These are phyloP conservation scores for Drosophila parabipectinata DNA, from an alignment of 1,140 invertebrate genomes.

Conservation along the genomic window DNA sequence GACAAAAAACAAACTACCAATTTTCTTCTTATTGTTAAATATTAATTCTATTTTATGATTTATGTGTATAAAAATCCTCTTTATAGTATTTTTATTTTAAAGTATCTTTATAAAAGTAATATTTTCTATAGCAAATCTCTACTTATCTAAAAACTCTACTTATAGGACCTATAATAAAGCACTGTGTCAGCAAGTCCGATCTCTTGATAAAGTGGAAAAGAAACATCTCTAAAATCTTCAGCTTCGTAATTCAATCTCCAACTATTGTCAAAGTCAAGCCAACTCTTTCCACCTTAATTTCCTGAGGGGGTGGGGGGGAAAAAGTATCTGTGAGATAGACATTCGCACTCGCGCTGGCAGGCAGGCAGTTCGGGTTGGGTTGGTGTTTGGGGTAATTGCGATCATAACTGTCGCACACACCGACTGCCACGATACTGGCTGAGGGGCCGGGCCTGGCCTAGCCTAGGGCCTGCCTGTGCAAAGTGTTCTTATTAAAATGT, in stretches of 20 bases:
- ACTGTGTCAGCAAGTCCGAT: background rate
- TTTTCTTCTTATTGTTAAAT: too few relatives aligned
- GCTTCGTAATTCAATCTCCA: background rate
- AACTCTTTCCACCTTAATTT: background rate
- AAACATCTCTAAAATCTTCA: background rate
- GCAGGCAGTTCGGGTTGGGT: slow-evolving; percentile 26
- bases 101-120: too few relatives aligned
- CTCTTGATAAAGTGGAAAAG: background rate
- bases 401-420: slow-evolving; percentile 57
- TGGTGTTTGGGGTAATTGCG: slow-evolving; percentile 43
- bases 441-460: too few relatives aligned
- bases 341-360: slow-evolving; percentile 1
- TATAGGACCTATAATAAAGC: background rate
- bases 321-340: slow-evolving; percentile 21
- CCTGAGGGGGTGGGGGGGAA: too few relatives aligned
- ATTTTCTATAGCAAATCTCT: background rate
- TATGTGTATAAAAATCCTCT: too few relatives aligned
- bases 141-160: background rate
- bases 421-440: background rate
- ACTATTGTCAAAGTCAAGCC: background rate
- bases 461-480: background rate
- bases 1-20: too few relatives aligned
- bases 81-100: too few relatives aligned
- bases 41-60: too few relatives aligned
- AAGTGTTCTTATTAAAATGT: slow-evolving; percentile 64